These are phyloP conservation scores for Blastobasis lacticolella DNA, from an alignment of 2,888 invertebrate genomes.

Conservation along the genomic window DNA sequence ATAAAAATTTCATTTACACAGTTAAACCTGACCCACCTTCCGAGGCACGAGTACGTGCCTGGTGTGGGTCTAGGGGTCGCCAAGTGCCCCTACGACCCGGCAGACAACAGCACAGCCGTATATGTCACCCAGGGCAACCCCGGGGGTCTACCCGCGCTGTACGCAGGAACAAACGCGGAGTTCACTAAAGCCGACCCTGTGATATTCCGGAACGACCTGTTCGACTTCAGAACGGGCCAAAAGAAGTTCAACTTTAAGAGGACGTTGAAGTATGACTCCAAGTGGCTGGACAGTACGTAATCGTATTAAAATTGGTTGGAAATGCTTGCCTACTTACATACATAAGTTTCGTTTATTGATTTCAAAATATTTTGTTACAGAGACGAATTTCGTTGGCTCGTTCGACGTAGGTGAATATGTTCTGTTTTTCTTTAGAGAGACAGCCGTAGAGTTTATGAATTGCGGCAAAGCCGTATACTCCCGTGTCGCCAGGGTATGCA, in stretches of 20 bases:
- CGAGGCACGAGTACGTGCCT: conserved; percentile 75
- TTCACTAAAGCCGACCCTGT: conserved; percentile 82
- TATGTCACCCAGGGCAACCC: conserved; percentile 82
- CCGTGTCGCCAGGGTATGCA: conserved; percentile 82
- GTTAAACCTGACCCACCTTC: conserved; percentile 73
- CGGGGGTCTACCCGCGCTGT: conserved; percentile 77
- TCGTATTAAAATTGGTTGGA: neutral
- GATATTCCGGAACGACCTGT: conserved; percentile 80
- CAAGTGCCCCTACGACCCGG: conserved; percentile 82
- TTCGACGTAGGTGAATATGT: conserved; percentile 81
- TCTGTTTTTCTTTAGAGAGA: conserved; percentile 82
- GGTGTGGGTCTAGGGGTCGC: conserved; percentile 80
- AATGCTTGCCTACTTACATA: neutral
- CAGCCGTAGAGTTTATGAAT: conserved; percentile 79
- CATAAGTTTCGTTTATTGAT: neutral
- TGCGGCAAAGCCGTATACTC: conserved; percentile 82
- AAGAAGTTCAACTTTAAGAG: conserved; percentile 77
- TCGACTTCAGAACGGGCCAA: conserved; percentile 74
- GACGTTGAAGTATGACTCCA: conserved; percentile 80
- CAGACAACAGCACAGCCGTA: conserved; percentile 83
- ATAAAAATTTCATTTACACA: conserved; percentile 22
- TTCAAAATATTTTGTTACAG: conserved; percentile 49
- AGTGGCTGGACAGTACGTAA: conserved; percentile 82
- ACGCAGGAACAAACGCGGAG: conserved; percentile 83
- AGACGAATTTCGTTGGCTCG: conserved; percentile 82